Evolutionary conservation across 2,797 vertebrate species (phyloP).

Genomic region (Sitta carolinensis): DNA sequence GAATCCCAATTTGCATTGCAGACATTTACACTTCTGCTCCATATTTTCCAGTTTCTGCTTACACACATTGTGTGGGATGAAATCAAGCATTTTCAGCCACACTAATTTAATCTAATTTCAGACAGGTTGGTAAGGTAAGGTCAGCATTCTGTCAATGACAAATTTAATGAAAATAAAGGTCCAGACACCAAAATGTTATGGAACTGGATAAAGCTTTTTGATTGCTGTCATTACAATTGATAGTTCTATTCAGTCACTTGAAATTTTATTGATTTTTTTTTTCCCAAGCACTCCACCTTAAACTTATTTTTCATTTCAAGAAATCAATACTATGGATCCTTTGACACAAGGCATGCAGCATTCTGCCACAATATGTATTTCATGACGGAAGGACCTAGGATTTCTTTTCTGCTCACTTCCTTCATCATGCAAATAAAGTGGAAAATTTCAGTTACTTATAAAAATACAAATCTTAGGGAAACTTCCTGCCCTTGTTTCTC

Average conservation of each 20-base stretch:
- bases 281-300: constrained; percentile 48
- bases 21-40: neutral
- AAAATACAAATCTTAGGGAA: neutral
- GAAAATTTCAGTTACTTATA: neutral
- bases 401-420: neutral
- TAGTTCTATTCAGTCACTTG: constrained; percentile 69
- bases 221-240: constrained; percentile 67
- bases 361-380: constrained; percentile 45
- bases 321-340: constrained; percentile 69
- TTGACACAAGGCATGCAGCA: constrained; percentile 53
- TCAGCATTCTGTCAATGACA: constrained; percentile 57
- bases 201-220: constrained; percentile 59
- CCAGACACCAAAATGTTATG: constrained; percentile 53
- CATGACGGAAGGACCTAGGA: neutral
- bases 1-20: neutral
- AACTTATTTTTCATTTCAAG: constrained; percentile 70
- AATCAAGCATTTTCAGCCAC: neutral
- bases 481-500: constrained; percentile 16
- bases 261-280: constrained; percentile 66
- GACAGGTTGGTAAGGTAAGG: constrained; percentile 39
- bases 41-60: neutral
- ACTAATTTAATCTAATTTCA: constrained; percentile 56
- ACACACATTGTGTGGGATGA: neutral
- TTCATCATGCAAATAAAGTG: neutral
- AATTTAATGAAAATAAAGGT: constrained; percentile 60